These are phyloP conservation scores for Eupelmus urozonus DNA, from an alignment of 2,888 invertebrate species.

Conservation along the genomic window DNA sequence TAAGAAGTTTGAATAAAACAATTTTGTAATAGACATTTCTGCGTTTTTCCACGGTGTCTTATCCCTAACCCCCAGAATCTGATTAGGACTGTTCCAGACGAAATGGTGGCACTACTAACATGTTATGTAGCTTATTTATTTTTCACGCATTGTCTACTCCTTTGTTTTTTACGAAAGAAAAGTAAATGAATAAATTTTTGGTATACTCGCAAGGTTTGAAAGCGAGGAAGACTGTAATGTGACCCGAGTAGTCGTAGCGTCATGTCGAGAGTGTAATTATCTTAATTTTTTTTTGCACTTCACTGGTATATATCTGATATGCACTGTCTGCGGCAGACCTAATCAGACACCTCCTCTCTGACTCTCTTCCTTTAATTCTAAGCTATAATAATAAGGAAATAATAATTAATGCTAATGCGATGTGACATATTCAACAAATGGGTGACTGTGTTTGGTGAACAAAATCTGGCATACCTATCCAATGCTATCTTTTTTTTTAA, in stretches of 20 bases:
- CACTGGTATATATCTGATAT: conserved; percentile 61
- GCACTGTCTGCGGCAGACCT: conserved; percentile 73
- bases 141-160: conserved; percentile 35
- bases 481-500: conserved; percentile 38
- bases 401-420: conserved; percentile 36
- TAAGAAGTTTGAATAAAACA: conserved; percentile 9
- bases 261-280: conserved; percentile 47
- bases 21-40: conserved; percentile 64
- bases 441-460: conserved; percentile 53
- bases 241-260: conserved; percentile 35
- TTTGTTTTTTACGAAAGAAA: conserved; percentile 29
- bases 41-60: conserved; percentile 70
- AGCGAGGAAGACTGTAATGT: conserved; percentile 13
- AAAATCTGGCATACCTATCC: conserved; percentile 21
- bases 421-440: conserved; percentile 34
- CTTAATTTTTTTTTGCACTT: conserved; percentile 51
- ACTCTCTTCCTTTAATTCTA: conserved; percentile 53
- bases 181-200: conserved; percentile 14
- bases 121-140: conserved; percentile 47
- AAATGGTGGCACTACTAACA: conserved; percentile 69
- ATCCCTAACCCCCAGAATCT: conserved; percentile 73
- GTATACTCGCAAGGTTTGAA: conserved; percentile 14
- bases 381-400: conserved; percentile 49
- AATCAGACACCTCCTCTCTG: conserved; percentile 73
- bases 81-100: conserved; percentile 78